Evolutionary conservation across 2,888 invertebrate species (phyloP), one percentile per base, ranked within the genome.

Genomic region (Oxyteleia sp.): DNA sequence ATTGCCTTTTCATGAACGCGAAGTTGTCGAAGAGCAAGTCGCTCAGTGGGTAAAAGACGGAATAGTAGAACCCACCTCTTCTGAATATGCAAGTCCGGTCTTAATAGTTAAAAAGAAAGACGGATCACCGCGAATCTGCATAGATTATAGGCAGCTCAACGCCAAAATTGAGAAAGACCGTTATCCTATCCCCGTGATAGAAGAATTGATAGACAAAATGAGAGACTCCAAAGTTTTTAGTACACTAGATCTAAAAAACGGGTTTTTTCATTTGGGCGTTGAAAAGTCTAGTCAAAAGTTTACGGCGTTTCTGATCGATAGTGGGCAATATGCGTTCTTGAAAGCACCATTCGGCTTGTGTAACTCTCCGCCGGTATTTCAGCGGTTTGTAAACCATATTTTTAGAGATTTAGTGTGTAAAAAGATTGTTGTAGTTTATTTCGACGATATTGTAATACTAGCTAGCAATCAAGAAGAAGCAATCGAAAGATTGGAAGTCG

Each of bases 131-230:
- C 32, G 55, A 2, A 16, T 88, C 4, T 93, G 92, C 75, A 88
- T 93, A 0, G 92, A 93, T 75, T 94, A 90, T 76, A 68, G 93
- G 20, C 74, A 84, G 26, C 23, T 93, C 0, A 93, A 93, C 84
- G 72, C 78, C 20, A 88, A 88, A 72, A 87, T 91, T 0, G 61
- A 83, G 4, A 88, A 86, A 66, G 84, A 85, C 55, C 74, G 69
- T 11, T 83, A 79, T 47, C 84, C 82, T 4, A 49, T 84, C 38
- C 83, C 85, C 0, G 15, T 84, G 8, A 78, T 86, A 8, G 82
- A 91, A 4, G 78, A 78, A 15, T 59, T 41, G 11, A 68, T 81
- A 2, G 49, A 74, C 29, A 45, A 49, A 59, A 13, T 63, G 4
- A 47, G 32, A 13, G 38, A 57, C 20, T 16, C 57, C 0, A 11